phyloP scores from a whole-genome alignment of 2,888 invertebrate species.

The Clanis bilineata region DNA sequence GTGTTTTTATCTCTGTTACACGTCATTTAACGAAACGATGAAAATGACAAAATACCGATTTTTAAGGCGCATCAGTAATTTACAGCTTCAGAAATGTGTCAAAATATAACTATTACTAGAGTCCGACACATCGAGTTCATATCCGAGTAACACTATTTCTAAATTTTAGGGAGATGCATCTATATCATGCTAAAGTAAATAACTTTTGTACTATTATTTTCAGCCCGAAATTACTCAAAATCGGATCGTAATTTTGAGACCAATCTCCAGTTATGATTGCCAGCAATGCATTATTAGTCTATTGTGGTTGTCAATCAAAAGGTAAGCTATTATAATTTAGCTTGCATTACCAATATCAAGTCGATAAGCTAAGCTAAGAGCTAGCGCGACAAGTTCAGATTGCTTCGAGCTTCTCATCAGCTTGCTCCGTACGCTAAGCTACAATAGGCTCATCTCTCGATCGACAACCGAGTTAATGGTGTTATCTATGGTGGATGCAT shows the following conservation, averaged over 20 bases:
- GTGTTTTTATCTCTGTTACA: too few relatives aligned
- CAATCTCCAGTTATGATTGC: background rate
- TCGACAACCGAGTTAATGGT: too few relatives aligned
- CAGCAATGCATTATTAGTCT: conserved; percentile 3
- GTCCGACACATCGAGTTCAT: background rate
- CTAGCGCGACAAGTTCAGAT: too few relatives aligned
- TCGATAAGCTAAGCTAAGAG: too few relatives aligned
- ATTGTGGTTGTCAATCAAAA: background rate
- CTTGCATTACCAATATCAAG: too few relatives aligned
- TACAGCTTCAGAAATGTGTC: conserved; percentile 5
- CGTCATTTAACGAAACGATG: too few relatives aligned
- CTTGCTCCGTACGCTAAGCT: too few relatives aligned
- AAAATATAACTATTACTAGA: background rate
- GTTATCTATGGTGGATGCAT: background rate
- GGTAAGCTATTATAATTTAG: background rate
- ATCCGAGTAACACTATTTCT: background rate
- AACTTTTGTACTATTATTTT: background rate
- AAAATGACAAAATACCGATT: too few relatives aligned
- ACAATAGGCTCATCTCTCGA: too few relatives aligned
- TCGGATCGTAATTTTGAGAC: background rate
- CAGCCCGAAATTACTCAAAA: background rate
- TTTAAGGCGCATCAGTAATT: background rate
- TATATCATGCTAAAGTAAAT: background rate
- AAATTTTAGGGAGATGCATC: conserved; percentile 2
- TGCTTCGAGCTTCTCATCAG: too few relatives aligned